phyloP scores from a whole-genome alignment of 2,113 vertebrate genomes.

The Condylura cristata region DNA sequence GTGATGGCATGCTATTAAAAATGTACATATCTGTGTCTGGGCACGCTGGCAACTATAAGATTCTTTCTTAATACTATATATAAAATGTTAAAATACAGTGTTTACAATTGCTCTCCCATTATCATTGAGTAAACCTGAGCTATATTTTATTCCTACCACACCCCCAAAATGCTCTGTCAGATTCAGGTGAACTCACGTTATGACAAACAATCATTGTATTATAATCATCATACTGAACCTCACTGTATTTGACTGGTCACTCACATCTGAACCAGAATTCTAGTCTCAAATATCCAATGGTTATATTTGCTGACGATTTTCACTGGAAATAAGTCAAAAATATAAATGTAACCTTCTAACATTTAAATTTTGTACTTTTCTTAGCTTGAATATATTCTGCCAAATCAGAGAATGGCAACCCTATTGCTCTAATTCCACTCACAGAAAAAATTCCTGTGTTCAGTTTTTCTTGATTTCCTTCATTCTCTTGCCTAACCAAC shows the following conservation, averaged over 20 bases:
- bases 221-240: background rate
- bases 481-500: background rate
- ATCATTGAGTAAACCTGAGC: background rate
- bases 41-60: background rate
- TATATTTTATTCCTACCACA: background rate
- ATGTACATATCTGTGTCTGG: background rate
- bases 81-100: background rate
- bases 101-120: background rate
- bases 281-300: background rate
- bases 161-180: background rate
- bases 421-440: background rate
- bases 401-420: background rate
- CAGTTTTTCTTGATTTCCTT: background rate
- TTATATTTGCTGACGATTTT: background rate
- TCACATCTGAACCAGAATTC: background rate
- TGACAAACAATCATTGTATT: background rate
- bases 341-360: background rate
- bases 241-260: background rate
- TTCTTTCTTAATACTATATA: background rate
- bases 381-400: background rate
- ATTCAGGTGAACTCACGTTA: background rate
- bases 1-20: conserved; percentile 1
- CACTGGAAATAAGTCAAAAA: background rate
- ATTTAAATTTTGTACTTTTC: background rate
- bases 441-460: background rate